Evolutionary conservation across 2,797 vertebrate genomes (phyloP), one percentile per base, ranked within the genome.

Genomic region (Pipistrellus pygmaeus): DNA sequence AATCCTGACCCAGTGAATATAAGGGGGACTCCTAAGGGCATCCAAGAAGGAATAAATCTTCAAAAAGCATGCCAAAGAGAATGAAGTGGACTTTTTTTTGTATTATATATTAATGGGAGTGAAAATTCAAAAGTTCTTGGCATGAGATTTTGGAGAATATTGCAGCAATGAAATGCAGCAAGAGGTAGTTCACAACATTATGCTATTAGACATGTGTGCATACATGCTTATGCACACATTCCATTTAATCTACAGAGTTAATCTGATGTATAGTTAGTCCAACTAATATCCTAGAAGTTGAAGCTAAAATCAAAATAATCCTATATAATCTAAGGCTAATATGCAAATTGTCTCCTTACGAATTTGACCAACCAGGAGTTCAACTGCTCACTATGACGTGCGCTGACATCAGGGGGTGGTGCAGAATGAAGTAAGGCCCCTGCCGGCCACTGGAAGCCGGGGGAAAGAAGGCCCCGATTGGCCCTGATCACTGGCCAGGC

Each of bases 31-130:
- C 64, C 15, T 83, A 90, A 75, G 18, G 38, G 83, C 27, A 51
- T 85, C 53, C 27, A 82, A 81, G 51, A 86, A 78, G 51, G 13
- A 82, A 85, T 72, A 77, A 51, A 46, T 93, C 81, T 80, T 81
- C 35, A 55, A 76, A 91, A 62, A 81, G 23, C n/a, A 71, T 71
- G 85, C 73, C 11, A 90, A 85, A 81, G 72, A 53, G 55, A 77
- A 81, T 51, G 17, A 68, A 71, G 15, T 35, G 53, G 25, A 32
- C 35, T 48, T 13, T 46, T 48, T 90, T 87, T 73, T 41, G 57
- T 71, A 48, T 76, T 32, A 81, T 76, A 38, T n/a, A 21, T 3
- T 30, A 91, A 44, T 82, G 11, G 27, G 12, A 0, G 4, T 71
- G 57, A 85, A 69, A 77, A n/a, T 66, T 88, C n/a, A 82, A 7